Percentiles rank a stretch among this genome's conserved stretches.
phyloP scores from a whole-genome alignment of 2,797 vertebrate species.

The Peromyscus attwateri region DNA sequence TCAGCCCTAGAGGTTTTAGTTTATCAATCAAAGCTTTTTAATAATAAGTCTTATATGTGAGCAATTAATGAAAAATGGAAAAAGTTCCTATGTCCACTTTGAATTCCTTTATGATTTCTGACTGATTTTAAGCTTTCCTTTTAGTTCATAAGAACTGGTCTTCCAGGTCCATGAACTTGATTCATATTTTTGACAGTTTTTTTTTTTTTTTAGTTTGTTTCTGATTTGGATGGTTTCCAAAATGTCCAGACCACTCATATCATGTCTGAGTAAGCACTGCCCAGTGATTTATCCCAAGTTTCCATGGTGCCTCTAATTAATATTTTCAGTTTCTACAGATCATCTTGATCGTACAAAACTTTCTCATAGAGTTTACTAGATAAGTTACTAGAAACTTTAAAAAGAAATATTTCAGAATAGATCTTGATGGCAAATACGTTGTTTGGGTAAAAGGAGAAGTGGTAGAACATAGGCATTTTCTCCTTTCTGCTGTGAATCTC shows the following conservation, averaged over 20 bases:
- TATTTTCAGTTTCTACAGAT: constrained; percentile 83
- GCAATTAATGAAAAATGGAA: not conserved
- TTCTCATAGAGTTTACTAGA: constrained; percentile 14
- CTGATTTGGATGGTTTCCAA: constrained; percentile 88
- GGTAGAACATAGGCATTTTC: not conserved
- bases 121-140: constrained; percentile 88
- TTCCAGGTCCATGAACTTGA: constrained; percentile 85
- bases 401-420: constrained; percentile 16
- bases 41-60: constrained; percentile 29
- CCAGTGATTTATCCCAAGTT: constrained; percentile 86
- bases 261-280: constrained; percentile 86
- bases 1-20: not conserved
- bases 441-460: constrained; percentile 6
- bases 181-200: constrained; percentile 87
- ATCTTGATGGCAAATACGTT: constrained; percentile 30
- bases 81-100: constrained; percentile 77
- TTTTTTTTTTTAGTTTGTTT: constrained; percentile 81
- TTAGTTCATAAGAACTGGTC: constrained; percentile 87
- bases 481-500: not conserved
- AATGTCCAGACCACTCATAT: constrained; percentile 87
- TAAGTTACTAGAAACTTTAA: constrained; percentile 2
- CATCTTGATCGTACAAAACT: constrained; percentile 80
- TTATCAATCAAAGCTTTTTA: not conserved
- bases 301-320: constrained; percentile 86
- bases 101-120: constrained; percentile 83